These are phyloP conservation scores for Callionymus lyra DNA, from an alignment of 2,113 vertebrate species.

Conservation along the genomic window DNA sequence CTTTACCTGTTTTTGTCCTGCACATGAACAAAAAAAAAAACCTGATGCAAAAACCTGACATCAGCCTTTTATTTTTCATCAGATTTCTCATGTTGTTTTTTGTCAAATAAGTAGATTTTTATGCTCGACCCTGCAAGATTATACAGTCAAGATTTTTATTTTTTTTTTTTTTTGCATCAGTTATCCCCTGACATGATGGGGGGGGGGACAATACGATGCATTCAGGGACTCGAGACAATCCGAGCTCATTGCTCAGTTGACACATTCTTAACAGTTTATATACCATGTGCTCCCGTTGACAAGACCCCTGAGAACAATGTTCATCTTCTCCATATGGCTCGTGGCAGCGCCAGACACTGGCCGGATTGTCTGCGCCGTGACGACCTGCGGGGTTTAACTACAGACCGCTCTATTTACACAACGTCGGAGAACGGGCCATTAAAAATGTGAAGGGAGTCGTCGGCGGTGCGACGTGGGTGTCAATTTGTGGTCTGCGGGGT, in stretches of 20 bases:
- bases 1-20: not conserved
- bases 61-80: not conserved
- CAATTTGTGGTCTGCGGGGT: conserved; percentile 22
- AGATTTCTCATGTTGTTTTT: not conserved
- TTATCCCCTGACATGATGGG: not conserved
- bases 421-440: conserved; percentile 29
- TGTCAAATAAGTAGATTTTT: conserved; percentile 1
- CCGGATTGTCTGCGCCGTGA: conserved; percentile 19
- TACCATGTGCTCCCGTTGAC: conserved; percentile 14
- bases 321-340: conserved; percentile 21
- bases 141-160: not conserved
- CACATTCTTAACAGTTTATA: conserved; percentile 22
- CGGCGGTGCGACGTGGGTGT: conserved; percentile 2
- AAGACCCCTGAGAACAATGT: not conserved
- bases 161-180: not conserved
- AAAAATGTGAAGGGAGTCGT: conserved; percentile 17
- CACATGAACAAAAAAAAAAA: conserved; percentile 1
- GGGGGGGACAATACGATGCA: conserved; percentile 15
- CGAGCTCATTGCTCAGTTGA: conserved; percentile 16
- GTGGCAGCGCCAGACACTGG: conserved; percentile 23
- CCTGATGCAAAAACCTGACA: not conserved
- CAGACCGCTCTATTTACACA: conserved; percentile 27
- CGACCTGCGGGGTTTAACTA: conserved; percentile 13
- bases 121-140: not conserved
- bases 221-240: conserved; percentile 23